Conservation (phyloP, 53 echinoderm and acorn worm genomes). For the Paracentrotus lividus region DNA sequence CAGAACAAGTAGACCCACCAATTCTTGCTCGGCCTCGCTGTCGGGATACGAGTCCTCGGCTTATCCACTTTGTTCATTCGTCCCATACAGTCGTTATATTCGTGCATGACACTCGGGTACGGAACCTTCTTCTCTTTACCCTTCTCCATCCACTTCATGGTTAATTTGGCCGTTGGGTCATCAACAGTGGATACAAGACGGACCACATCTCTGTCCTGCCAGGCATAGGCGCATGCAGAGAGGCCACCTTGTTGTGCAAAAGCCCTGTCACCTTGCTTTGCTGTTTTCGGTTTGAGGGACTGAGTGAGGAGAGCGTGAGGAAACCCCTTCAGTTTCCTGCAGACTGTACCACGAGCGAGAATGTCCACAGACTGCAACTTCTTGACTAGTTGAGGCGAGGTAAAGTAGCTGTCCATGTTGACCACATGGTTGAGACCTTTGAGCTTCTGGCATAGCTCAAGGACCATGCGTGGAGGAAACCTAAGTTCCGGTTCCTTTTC, state of each 20-base stretch:
- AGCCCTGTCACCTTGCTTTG: not conserved
- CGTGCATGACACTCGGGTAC: not conserved
- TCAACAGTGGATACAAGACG: not conserved
- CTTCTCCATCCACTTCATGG: not conserved
- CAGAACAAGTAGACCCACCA: constrained; percentile 50
- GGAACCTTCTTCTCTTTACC: not conserved
- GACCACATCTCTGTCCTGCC: not conserved
- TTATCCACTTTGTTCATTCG: not conserved
- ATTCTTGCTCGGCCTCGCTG: not conserved
- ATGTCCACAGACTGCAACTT: not conserved
- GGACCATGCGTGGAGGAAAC: not conserved
- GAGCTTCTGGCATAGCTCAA: not conserved
- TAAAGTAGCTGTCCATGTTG: not conserved
- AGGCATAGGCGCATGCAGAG: not conserved
- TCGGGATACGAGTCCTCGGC: not conserved
- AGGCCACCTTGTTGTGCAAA: not conserved
- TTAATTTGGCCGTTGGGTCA: not conserved
- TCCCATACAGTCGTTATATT: not conserved
- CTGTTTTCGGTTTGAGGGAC: not conserved
- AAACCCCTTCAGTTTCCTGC: not conserved
- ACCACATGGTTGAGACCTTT: not conserved
- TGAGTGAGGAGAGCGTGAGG: not conserved
- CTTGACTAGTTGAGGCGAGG: not conserved
- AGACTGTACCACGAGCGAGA: not conserved
- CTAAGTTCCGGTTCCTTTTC: not conserved